Base-by-base conservation (phyloP, 2,888 invertebrate species). In the Apocheima hispidaria region DNA sequence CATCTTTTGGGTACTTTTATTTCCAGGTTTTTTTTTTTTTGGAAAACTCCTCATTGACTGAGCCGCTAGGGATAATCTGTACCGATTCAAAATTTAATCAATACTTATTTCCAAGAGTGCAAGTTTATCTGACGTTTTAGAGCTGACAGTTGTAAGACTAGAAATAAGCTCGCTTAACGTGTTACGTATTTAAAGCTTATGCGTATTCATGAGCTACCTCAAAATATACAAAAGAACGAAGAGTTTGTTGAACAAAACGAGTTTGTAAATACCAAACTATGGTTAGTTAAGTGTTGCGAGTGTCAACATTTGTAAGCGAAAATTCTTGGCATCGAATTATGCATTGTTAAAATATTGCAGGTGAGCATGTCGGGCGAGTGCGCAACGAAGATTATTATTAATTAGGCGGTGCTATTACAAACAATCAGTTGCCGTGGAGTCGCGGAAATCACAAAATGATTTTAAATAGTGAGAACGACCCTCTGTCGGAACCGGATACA, bases 401-500 rank as follows among this genome's bases (percentile, higher is more conserved):
- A 82, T 81, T 80, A 76, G 75, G 72, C 81, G 81, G 80, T 78
- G 71, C 74, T 72, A 77, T 75, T 80, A 73, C 74, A 69, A 70
- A 77, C 76, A 75, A 78, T 83, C 82, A 82, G 72, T 65, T 75
- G 79, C 64, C 81, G 79, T 81, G 74, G 70, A 66, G 69, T 84
- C 77, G 78, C 83, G 86, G 88, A 87, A 87, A 83, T 81, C 75
- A 83, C 75, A 81, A 82, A 86, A 84, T 83, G 75, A 77, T 84
- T 85, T 81, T 84, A 82, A 75, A 69, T 74, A 84, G 87, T 87
- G 87, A 86, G 90, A 90, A 88, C 84, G 88, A 84, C 88, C 88
- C 86, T 87, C 86, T 74, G 70, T 68, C 81, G 82, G 79, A 87
- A 83, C 87, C 91, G 92, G 92, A 92, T 83, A 73, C 75, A 69